Base-by-base conservation (phyloP, 2,797 vertebrate species). In the Gallinago solitaria region DNA sequence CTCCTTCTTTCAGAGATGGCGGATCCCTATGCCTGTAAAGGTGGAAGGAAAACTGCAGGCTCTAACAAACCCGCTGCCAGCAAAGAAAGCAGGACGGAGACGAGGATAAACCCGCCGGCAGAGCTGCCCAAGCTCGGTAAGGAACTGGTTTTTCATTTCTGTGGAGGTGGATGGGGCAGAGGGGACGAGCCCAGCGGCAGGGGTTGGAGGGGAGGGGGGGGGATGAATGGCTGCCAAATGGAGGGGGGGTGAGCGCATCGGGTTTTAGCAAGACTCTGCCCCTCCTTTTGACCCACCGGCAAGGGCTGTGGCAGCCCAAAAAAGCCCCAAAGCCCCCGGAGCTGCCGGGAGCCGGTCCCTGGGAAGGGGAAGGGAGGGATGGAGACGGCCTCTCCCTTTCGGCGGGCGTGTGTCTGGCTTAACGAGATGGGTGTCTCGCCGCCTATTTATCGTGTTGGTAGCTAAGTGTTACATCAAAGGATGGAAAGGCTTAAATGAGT, bases 1-100 rank as follows among this genome's bases (percentile, higher is more conserved):
- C 61, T 91, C 50, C 91, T 96, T 83, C 50, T 87, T 96, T 51
- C 89, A 98, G 98, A 94, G 67, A 98, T 98, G 98, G 96, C 98
- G 24, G 98, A 98, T 63, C 93, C 98, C 67, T 97, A 96, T 84
- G 91, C 97, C 83, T 96, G 94, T 43, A 97, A 98, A 96, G 97
- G 98, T 83, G 97, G 98, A 95, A 98, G 97, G 93, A 97, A 97
- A 51, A 94, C 97, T 23, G 93, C 97, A 16, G 97, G 97, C 19
- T 97, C 97, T 57, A 96, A 95, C 94, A 98, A 88, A 96, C 95
- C 95, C 23, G 28, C 96, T 59, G 78, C 96, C 63, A 97, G 97
- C 93, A 98, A 97, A 59, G 96, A 98, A 23, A 79, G 97, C 89
- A 97, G 97, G 73, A 94, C 93, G 0, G 98, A 98, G 64, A 84